Evolutionary conservation across 2,797 vertebrate species (phyloP).

Genomic region (Okamejei kenojei): DNA sequence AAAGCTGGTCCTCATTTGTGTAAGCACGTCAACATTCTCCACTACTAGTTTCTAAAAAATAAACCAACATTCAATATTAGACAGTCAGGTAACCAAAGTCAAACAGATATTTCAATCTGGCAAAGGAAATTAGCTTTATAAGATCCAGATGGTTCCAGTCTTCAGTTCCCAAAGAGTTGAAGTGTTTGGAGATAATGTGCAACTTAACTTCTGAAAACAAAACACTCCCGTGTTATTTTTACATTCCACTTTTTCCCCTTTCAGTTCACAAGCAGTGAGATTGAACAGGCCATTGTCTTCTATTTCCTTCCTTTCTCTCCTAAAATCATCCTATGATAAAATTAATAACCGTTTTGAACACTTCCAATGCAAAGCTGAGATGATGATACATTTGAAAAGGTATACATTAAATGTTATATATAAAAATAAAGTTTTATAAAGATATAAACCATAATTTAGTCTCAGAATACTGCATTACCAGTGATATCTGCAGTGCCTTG

Average conservation of each 20-base stretch:
- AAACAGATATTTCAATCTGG: conserved; percentile 43
- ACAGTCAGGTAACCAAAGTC: conserved; percentile 28
- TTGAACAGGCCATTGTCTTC: not conserved
- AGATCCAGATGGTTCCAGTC: conserved; percentile 43
- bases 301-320: not conserved
- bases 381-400: not conserved
- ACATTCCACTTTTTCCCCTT: not conserved
- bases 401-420: not conserved
- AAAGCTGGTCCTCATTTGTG: conserved; percentile 98
- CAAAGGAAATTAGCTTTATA: conserved; percentile 44
- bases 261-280: not conserved
- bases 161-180: not conserved
- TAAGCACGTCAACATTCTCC: conserved; percentile 93
- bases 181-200: not conserved
- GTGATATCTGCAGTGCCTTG: not conserved
- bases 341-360: not conserved
- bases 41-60: conserved; percentile 87
- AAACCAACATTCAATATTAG: conserved; percentile 48
- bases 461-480: not conserved
- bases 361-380: not conserved
- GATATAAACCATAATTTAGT: not conserved
- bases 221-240: not conserved
- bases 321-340: not conserved
- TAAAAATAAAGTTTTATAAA: not conserved
- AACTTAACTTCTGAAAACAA: not conserved